A percentile compares a stretch with the other conserved stretches of the same genome.
These are phyloP conservation scores for Fulmarus glacialis DNA, from an alignment of 2,113 vertebrate species.

Conservation along the genomic window DNA sequence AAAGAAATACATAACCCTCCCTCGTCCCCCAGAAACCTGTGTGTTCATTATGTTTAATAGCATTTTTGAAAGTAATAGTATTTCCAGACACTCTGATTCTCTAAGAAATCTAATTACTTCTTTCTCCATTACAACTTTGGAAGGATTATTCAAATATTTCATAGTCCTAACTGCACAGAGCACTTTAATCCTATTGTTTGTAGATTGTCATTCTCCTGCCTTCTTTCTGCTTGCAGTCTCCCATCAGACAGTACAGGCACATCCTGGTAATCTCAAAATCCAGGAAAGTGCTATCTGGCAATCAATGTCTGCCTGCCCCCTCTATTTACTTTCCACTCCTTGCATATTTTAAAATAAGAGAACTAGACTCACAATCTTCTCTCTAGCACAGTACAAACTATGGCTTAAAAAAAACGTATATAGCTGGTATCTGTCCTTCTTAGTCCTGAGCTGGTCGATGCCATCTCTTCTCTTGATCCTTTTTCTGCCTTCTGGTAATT, in stretches of 20 bases:
- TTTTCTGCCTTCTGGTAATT: neutral
- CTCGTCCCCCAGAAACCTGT: neutral
- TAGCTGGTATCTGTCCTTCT: neutral
- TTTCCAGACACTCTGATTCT: neutral
- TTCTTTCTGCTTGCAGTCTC: slow-evolving; percentile 7
- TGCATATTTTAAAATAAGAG: slow-evolving; percentile 64
- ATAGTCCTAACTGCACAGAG: neutral
- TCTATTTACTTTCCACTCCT: slow-evolving; percentile 63
- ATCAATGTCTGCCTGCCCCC: slow-evolving; percentile 51
- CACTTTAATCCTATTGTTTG: slow-evolving; percentile 61
- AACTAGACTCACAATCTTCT: neutral
- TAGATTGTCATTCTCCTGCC: slow-evolving; percentile 50
- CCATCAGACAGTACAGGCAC: slow-evolving; percentile 41
- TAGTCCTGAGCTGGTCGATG: neutral
- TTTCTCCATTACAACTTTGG: slow-evolving; percentile 27
- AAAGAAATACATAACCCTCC: neutral
- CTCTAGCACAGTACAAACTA: slow-evolving; percentile 6
- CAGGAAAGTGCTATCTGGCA: slow-evolving; percentile 39
- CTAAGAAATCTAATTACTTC: slow-evolving; percentile 17
- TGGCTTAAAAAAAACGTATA: neutral
- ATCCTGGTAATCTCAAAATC: slow-evolving; percentile 60
- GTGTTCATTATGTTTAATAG: neutral
- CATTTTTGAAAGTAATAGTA: neutral
- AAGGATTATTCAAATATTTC: slow-evolving; percentile 57
- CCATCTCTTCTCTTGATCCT: neutral